Evolutionary conservation across 2,113 vertebrate genomes (phyloP), one percentile per base, ranked within the genome.

Genomic region (Scatophagus argus): DNA sequence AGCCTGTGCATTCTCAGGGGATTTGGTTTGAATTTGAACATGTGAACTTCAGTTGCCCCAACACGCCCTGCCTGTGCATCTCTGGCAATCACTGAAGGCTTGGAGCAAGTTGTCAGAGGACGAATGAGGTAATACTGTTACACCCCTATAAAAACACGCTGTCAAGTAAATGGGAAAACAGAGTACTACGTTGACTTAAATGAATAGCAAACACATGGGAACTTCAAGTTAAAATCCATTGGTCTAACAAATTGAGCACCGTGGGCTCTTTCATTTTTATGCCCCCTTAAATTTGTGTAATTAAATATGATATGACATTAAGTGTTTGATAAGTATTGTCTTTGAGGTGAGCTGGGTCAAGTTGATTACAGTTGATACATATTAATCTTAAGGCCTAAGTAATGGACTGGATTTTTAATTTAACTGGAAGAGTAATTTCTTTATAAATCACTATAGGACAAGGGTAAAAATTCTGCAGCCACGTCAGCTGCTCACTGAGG

Each of bases 91-190:
- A 46, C 67, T 84, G 72, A 77, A 68, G 54, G 77, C 81, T 81
- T 11, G 27, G 54, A 74, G 73, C 4, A 16, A 73, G 67, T 77
- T 87, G 83, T 87, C 80, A 80, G 75, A 88, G 89, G 77, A 86
- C 16, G 13, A 49, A 81, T 92, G 89, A 92, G 81, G 89, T 90
- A 87, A 92, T 87, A 58, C 70, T 72, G 90, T 91, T 91, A 90
- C 91, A 85, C 92, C 92, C 92, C 86, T 41, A 85, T 69, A 77
- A 87, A 88, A 88, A 86, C 86, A 89, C 14, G 44, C 70, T 62
- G 74, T 80, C 56, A 25, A 75, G 44, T 56, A 46, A 83, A 79
- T 69, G 66, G 69, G 74, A 76, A 85, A 89, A 82, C 86, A 82
- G 69, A 77, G 79, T 60, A 75, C 59, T 70, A 73, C 55, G 61